phyloP scores from a whole-genome alignment of 2,888 invertebrate species.

The Meliscaeva auricollis region DNA sequence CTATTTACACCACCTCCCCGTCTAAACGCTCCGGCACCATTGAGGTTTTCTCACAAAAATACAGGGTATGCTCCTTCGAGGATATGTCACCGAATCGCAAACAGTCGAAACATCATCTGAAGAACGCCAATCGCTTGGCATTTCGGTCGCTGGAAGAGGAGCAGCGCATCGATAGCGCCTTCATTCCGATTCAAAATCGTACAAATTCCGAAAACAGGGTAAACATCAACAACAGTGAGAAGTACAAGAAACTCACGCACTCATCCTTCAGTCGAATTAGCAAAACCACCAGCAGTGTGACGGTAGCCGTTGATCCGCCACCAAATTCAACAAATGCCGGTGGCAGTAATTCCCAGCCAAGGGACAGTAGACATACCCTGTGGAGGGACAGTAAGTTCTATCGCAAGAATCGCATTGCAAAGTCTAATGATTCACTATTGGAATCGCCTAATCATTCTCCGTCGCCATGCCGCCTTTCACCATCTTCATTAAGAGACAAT shows the following conservation, averaged over 20 bases:
- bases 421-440: constrained; percentile 83
- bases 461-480: constrained; percentile 79
- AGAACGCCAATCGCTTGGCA: constrained; percentile 82
- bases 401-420: constrained; percentile 84
- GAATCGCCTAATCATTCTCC: constrained; percentile 81
- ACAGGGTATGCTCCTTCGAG: constrained; percentile 84
- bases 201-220: constrained; percentile 83
- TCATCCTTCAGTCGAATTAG: constrained; percentile 83
- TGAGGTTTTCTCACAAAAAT: constrained; percentile 84
- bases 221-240: constrained; percentile 83
- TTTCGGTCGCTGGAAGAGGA: constrained; percentile 84
- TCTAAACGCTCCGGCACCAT: constrained; percentile 84
- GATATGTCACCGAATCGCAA: constrained; percentile 83
- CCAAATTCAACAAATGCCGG: constrained; percentile 52
- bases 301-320: constrained; percentile 76
- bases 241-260: constrained; percentile 83
- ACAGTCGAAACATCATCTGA: constrained; percentile 80
- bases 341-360: constrained; percentile 74
- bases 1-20: constrained; percentile 84
- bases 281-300: constrained; percentile 80
- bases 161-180: constrained; percentile 83
- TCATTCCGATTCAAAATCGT: constrained; percentile 83
- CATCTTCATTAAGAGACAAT: constrained; percentile 81
- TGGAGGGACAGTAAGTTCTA: constrained; percentile 84
- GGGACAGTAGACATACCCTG: constrained; percentile 81